A percentile compares a stretch with the other conserved stretches of the same genome.
Conservation (phyloP, 2,113 vertebrate genomes). For the Leptocoma aspasia region DNA sequence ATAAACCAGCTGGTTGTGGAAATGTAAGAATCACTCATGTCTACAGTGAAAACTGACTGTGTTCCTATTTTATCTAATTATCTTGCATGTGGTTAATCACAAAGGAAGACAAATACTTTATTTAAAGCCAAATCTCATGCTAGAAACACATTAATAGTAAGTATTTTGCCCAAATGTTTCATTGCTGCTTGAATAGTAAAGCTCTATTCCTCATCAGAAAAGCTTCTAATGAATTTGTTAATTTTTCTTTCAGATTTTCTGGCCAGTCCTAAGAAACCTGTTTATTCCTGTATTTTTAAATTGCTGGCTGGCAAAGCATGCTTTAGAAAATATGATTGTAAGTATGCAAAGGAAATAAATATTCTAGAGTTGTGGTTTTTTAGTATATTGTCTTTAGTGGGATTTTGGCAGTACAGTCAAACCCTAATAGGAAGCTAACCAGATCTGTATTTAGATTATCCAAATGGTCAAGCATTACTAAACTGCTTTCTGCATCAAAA, state of each 20-base stretch:
- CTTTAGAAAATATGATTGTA: slow-evolving; percentile 87
- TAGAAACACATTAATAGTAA: background rate
- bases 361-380: background rate
- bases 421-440: background rate
- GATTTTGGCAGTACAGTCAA: background rate
- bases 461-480: background rate
- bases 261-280: slow-evolving; percentile 78
- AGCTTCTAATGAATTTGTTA: background rate
- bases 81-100: background rate
- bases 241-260: slow-evolving; percentile 79
- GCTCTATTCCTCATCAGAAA: background rate
- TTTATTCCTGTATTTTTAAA: slow-evolving; percentile 88
- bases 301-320: slow-evolving; percentile 85
- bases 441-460: background rate
- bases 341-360: slow-evolving; percentile 63
- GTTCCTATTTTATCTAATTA: background rate
- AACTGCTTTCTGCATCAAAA: slow-evolving; percentile 2
- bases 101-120: background rate
- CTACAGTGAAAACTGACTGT: background rate
- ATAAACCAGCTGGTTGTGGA: background rate
- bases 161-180: background rate
- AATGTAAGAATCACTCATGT: background rate
- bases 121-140: background rate
- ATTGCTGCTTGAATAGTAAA: background rate
- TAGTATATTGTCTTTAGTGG: background rate